Evolutionary conservation across 1,140 invertebrate genomes (phyloP), one percentile per base, ranked within the genome.

Genomic region (Hycleus phaleratus): DNA sequence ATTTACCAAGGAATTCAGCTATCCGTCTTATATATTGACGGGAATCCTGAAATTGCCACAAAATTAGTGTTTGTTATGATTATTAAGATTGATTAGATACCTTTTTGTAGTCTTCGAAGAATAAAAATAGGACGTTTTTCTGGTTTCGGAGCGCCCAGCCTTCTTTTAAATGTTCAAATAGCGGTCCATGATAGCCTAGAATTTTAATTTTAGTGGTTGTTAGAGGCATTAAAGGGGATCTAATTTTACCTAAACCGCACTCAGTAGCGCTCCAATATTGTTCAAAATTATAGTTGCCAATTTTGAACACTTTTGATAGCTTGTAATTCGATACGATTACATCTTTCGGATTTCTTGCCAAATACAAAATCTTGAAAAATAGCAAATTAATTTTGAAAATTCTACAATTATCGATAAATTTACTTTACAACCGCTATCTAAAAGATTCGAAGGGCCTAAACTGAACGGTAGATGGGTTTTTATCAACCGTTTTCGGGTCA

Each of bases 301-400:
- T 11, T 8, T 10, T 86, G 4, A 73, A 64, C 65, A 83, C 91
- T 24, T 83, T 83, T 61, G 86, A 84, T 0, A 91, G 80, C 71
- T 90, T 80, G 66, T 79, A 91, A 66, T 84, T 88, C 0, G 87
- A 90, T 2, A 91, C 79, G 10, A 80, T 81, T 1, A 82, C 81
- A 69, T 91, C 89, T 71, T 88, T 91, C 0, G 88, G 84, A 70
- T 91, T 89, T 60, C 89, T 78, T 2, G 80, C 78, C 0, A 90
- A 79, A 62, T 90, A 91, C 46, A 91, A 81, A 0, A 91, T 81
- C 80, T 87, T 49, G 77, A 62, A 39, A 39, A 39, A 39, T 39
- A 39, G 10, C 47, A 18, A 42, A 12, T 56, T 54, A 26, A 12
- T 46, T 12, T 26, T 46, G 43, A 75, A 8, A 79, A 32, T 49